These are phyloP conservation scores for Didymodactylos carnosus DNA, from an alignment of 2,888 invertebrate genomes.

Conservation along the genomic window DNA sequence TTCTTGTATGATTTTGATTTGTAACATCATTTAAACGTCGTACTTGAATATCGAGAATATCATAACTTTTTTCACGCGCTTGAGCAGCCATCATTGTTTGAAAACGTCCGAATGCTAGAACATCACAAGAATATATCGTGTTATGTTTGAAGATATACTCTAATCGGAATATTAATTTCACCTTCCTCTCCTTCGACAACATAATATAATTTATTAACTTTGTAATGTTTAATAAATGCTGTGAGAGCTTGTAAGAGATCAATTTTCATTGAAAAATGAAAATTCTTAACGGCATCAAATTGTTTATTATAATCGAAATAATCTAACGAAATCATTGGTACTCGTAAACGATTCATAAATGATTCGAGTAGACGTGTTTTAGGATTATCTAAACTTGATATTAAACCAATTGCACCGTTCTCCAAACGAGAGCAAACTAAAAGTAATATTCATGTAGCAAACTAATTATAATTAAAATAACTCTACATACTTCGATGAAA, in stretches of 20 bases:
- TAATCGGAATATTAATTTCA: too few species aligned
- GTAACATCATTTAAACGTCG: background rate
- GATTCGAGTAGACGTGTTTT: background rate
- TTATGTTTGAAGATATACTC: too few species aligned
- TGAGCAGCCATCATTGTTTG: background rate
- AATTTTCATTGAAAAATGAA: background rate
- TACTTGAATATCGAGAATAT: background rate
- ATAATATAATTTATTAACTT: background rate
- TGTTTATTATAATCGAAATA: background rate
- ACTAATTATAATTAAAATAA: background rate
- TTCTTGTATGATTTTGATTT: background rate
- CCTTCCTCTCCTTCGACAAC: background rate
- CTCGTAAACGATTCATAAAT: background rate
- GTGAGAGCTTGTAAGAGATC: background rate
- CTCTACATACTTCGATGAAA: background rate
- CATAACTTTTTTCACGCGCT: background rate
- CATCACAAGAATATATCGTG: too few species aligned
- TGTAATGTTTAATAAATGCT: background rate
- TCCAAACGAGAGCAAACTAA: background rate
- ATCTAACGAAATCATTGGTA: background rate
- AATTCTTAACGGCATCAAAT: background rate
- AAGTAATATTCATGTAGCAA: background rate
- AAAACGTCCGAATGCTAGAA: background rate
- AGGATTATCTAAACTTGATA: background rate
- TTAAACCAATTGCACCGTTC: background rate